These are phyloP conservation scores for Antrozous pallidus DNA, from an alignment of 2,797 vertebrate genomes.

Conservation along the genomic window DNA sequence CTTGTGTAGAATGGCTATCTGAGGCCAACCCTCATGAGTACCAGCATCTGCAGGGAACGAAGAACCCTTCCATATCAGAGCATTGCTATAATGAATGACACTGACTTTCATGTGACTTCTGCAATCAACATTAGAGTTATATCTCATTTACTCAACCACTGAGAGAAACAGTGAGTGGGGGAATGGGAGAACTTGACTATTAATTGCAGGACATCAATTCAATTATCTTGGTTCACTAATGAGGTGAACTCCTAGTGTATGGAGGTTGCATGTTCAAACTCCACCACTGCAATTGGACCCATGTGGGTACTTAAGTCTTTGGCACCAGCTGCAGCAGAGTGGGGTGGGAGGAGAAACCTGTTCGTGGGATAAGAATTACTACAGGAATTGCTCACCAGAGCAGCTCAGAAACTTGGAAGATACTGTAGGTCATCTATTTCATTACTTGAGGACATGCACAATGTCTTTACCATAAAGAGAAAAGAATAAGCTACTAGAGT, in stretches of 20 bases:
- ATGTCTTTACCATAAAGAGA: constrained; percentile 61
- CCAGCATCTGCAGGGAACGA: not conserved
- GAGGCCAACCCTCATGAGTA: not conserved
- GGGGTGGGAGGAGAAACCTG: constrained; percentile 75
- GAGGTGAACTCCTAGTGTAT: constrained; percentile 79
- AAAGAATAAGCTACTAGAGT: not conserved
- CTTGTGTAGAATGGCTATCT: not conserved
- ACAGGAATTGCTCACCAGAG: constrained; percentile 76
- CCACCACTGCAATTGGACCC: constrained; percentile 76
- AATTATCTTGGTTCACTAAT: constrained; percentile 81
- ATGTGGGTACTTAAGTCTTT: constrained; percentile 79
- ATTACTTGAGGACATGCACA: constrained; percentile 77
- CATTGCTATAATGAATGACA: not conserved
- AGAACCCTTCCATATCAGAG: not conserved
- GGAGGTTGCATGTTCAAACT: constrained; percentile 80
- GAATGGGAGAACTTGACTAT: constrained; percentile 77
- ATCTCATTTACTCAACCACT: constrained; percentile 67
- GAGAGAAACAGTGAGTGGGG: constrained; percentile 71
- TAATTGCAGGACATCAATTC: constrained; percentile 78
- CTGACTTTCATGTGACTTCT: constrained; percentile 70
- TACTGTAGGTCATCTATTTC: constrained; percentile 71
- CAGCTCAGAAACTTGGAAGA: constrained; percentile 76
- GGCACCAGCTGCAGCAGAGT: constrained; percentile 78
- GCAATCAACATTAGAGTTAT: constrained; percentile 39
- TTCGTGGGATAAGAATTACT: constrained; percentile 80